These are phyloP conservation scores for Corythornis vintsioides DNA, from an alignment of 2,113 vertebrate genomes.

Conservation along the genomic window DNA sequence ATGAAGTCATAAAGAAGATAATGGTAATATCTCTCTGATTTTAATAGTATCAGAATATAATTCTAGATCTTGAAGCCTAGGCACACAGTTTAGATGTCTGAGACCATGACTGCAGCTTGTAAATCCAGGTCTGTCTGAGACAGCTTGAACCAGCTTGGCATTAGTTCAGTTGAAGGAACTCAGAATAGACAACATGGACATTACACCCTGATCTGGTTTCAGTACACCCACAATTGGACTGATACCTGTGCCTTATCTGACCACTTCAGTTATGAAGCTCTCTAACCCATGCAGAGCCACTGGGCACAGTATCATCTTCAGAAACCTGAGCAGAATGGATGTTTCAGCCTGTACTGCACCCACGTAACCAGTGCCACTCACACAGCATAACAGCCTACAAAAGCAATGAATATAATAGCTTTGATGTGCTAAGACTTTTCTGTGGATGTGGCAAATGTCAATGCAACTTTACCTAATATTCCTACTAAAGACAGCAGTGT, in stretches of 20 bases:
- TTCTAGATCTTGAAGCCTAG: neutral
- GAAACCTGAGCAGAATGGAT: neutral
- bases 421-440: neutral
- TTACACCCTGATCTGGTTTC: neutral
- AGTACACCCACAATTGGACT: neutral
- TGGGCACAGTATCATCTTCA: neutral
- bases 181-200: neutral
- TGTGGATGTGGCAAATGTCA: neutral
- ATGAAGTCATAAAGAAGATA: neutral
- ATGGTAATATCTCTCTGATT: neutral
- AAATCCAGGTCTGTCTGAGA: neutral
- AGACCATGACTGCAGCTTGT: neutral
- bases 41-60: neutral
- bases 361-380: neutral
- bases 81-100: neutral
- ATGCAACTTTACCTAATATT: neutral
- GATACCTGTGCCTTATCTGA: neutral
- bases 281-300: accelerated
- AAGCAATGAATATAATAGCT: neutral
- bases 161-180: neutral
- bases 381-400: neutral
- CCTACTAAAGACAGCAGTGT: neutral
- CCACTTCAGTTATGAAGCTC: neutral
- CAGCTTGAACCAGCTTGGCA: neutral
- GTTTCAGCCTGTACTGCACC: neutral